Percentiles rank a stretch among this genome's conserved stretches.
These are phyloP conservation scores for Paramuricea clavata DNA, from an alignment of 92 coral and sea anemone species.

Conservation along the genomic window DNA sequence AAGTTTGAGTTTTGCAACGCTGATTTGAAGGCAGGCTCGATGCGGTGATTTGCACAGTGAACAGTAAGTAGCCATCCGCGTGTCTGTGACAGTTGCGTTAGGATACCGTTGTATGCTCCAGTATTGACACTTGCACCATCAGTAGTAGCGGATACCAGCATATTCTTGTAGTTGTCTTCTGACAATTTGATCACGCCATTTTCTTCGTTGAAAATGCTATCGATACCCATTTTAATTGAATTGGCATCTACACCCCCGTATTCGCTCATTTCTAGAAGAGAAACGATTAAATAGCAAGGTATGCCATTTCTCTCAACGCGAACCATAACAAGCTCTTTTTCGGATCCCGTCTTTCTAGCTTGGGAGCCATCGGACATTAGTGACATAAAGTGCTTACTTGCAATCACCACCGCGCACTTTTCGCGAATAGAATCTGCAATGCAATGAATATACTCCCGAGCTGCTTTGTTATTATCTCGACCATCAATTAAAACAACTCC, in stretches of 20 bases:
- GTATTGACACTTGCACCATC: constrained; percentile 46
- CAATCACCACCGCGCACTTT: constrained; percentile 40
- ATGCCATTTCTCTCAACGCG: constrained; percentile 32
- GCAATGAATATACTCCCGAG: constrained; percentile 21
- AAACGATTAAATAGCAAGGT: constrained; percentile 34
- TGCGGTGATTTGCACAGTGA: constrained; percentile 45
- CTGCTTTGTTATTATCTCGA: constrained; percentile 33
- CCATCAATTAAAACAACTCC: constrained; percentile 47
- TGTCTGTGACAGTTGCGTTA: constrained; percentile 26
- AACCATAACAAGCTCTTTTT: constrained; percentile 47
- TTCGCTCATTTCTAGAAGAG: constrained; percentile 45
- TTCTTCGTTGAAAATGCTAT: constrained; percentile 40
- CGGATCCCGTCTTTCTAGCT: constrained; percentile 47
- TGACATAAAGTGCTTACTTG: constrained; percentile 34
- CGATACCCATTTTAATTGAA: constrained; percentile 41
- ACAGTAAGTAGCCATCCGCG: constrained; percentile 48
- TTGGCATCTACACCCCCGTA: constrained; percentile 47
- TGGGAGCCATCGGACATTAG: constrained; percentile 35
- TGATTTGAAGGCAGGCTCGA: constrained; percentile 10
- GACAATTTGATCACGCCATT: constrained; percentile 33
- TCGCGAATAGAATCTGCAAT: constrained; percentile 38
- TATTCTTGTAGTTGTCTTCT: constrained; percentile 43
- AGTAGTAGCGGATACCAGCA: constrained; percentile 40
- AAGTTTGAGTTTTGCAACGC: constrained; percentile 7
- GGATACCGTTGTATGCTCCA: constrained; percentile 15